Evolutionary conservation across 2,797 vertebrate genomes (phyloP), one percentile per base, ranked within the genome.

Genomic region (Hyperoplus immaculatus): DNA sequence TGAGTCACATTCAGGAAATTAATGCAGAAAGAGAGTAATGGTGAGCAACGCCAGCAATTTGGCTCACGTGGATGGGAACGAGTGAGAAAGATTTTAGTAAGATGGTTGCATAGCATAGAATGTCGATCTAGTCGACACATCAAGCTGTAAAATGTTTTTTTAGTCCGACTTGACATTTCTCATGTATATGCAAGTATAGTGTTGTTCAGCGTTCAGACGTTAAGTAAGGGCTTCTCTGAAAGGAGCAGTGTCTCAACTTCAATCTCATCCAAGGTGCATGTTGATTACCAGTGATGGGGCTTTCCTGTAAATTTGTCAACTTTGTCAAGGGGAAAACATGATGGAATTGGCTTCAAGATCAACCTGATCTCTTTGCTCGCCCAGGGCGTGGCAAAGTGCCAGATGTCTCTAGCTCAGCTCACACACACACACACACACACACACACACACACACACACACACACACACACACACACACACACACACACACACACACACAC

Each of bases 271-370:
- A 77, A 87, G 85, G 64, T 75, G 57, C 69, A 73, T 45, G 81
- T 75, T 88, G 83, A 89, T 91, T 88, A 88, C 87, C 91, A 91
- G 86, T 90, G 90, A 93, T 87, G 84, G 80, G 73, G 81, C 78
- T 91, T 92, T 91, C 89, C 92, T 91, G 90, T 77, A 54, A 87
- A 93, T 93, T 93, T 90, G 88, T 94, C 87, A 93, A 83, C 86
- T 87, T 78, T 89, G 86, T 91, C 85, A 81, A 29, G 73, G 67
- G 86, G 88, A 91, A 92, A 92, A 91, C 90, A 87, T 84, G 88
- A 88, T 77, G 72, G 87, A 80, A 80, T 84, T 66, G 66, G 47
- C 78, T 69, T 78, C 65, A 61, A 74, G 75, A 82, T 89, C 83
- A 84, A 85, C 88, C 84, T 82, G 86, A 86, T 83, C 69, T 82